These are phyloP conservation scores for Hippocampus zosterae DNA, from an alignment of 2,113 vertebrate genomes.

Conservation along the genomic window DNA sequence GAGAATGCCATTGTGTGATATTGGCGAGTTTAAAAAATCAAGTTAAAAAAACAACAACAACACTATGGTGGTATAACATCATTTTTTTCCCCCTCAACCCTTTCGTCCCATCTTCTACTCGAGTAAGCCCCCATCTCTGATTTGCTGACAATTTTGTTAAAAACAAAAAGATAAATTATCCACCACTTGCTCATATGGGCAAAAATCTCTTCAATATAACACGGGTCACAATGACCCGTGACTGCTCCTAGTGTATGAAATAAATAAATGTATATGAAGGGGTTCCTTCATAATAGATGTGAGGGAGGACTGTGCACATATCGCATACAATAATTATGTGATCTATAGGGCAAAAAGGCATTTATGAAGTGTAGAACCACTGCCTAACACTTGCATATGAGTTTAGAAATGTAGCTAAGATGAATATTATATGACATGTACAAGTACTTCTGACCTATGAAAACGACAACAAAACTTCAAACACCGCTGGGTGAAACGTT, in stretches of 20 bases:
- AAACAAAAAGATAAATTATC: background rate
- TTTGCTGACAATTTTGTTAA: too few relatives aligned
- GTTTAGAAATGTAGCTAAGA: background rate
- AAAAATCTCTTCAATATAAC: background rate
- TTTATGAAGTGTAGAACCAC: background rate
- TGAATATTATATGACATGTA: background rate
- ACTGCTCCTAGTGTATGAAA: background rate
- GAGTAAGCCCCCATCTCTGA: too few relatives aligned
- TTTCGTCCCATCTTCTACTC: too few relatives aligned
- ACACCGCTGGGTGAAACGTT: conserved; percentile 41
- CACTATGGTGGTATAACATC: background rate
- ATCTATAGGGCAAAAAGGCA: background rate
- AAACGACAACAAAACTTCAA: background rate
- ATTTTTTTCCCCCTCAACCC: too few relatives aligned
- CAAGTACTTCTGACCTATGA: background rate
- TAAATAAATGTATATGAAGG: background rate
- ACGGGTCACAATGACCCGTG: background rate
- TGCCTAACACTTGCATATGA: background rate
- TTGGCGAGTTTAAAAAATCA: too few relatives aligned
- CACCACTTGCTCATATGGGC: too few relatives aligned
- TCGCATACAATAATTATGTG: background rate
- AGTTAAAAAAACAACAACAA: background rate
- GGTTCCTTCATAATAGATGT: background rate
- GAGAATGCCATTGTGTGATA: too few relatives aligned
- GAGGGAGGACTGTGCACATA: background rate